Conservation (phyloP, 53 echinoderm and acorn worm species). For the Crossaster papposus region DNA sequence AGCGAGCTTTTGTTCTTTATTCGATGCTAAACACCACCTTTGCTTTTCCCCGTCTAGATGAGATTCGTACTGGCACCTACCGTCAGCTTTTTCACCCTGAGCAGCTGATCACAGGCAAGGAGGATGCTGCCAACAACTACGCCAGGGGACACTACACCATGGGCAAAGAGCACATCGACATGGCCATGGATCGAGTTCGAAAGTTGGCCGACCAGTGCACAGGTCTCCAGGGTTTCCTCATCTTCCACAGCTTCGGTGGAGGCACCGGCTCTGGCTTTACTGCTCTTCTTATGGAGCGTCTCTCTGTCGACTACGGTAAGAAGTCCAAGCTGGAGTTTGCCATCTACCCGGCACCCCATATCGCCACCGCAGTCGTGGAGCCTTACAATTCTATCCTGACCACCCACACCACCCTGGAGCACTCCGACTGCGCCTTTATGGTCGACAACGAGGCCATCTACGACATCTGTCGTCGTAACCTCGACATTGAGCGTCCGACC, state of each 20-base stretch:
- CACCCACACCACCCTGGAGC: conserved; percentile 65
- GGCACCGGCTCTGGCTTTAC: conserved; percentile 66
- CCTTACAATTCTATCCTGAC: conserved; percentile 68
- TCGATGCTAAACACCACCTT: neutral
- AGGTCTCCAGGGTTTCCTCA: conserved; percentile 71
- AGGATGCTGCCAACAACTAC: conserved; percentile 93
- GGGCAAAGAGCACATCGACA: conserved; percentile 72
- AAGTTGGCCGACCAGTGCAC: conserved; percentile 65
- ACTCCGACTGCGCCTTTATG: conserved; percentile 78
- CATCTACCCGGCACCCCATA: conserved; percentile 77
- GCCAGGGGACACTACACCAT: conserved; percentile 94
- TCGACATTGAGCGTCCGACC: conserved; percentile 59
- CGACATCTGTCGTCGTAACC: conserved; percentile 61
- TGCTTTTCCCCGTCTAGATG: neutral
- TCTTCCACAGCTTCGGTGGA: conserved; percentile 65
- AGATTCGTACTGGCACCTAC: conserved; percentile 73
- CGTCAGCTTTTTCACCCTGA: conserved; percentile 91
- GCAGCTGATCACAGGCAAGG: conserved; percentile 92
- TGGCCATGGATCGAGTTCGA: conserved; percentile 64
- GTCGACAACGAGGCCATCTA: conserved; percentile 93
- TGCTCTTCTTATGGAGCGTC: conserved; percentile 82
- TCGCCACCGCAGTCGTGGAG: conserved; percentile 61
- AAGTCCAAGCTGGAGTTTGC: conserved; percentile 87
- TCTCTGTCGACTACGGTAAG: conserved; percentile 85
- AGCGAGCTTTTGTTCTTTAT: neutral